Evolutionary conservation across 2,888 invertebrate species (phyloP).

Genomic region (Hypsopygia costalis): DNA sequence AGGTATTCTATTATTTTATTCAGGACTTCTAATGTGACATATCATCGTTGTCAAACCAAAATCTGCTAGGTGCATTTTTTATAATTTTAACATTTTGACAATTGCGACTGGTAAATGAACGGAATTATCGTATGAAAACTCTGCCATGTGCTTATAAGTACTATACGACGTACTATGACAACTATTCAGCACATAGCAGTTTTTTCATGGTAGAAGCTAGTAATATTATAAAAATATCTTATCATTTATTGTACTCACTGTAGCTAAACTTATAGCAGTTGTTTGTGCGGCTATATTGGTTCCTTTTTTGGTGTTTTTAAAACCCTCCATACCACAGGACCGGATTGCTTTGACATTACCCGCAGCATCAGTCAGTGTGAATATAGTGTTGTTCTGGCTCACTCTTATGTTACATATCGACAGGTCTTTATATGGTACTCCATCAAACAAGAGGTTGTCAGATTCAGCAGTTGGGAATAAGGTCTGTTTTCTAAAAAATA

Average conservation of each 20-base stretch:
- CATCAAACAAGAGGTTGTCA: constrained; percentile 86
- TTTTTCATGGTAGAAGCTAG: no score
- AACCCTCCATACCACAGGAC: constrained; percentile 95
- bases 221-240: no score
- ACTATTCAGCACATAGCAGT: no score
- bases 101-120: no score
- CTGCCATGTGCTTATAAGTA: no score
- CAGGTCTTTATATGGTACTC: constrained; percentile 87
- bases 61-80: no score
- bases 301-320: constrained; percentile 96
- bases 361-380: constrained; percentile 85
- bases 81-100: no score
- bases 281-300: constrained; percentile 98
- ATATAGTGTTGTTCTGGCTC: constrained; percentile 93
- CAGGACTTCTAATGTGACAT: no score
- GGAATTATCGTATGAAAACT: no score
- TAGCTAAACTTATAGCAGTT: constrained; percentile 90
- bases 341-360: constrained; percentile 83
- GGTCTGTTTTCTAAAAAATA: constrained; percentile 81
- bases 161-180: no score
- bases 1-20: no score
- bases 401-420: constrained; percentile 92
- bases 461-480: constrained; percentile 89
- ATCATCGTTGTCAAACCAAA: no score
- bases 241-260: constrained; percentile 77